These are phyloP conservation scores for Anoplophora glabripennis DNA, from an alignment of 1,140 invertebrate species.

Conservation along the genomic window DNA sequence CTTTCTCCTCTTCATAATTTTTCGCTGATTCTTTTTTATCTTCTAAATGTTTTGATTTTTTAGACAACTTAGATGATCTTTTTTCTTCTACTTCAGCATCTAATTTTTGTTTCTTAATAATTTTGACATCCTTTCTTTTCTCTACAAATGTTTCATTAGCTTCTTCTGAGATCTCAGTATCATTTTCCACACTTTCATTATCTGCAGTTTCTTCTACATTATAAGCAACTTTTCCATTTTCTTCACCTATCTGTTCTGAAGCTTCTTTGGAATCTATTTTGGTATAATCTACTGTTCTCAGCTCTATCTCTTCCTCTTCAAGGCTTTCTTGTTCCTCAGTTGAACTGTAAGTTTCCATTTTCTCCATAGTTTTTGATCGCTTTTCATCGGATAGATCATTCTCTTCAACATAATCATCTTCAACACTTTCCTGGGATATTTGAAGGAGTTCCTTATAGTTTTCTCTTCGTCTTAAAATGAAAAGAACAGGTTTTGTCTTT, in stretches of 20 bases:
- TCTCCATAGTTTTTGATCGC: not conserved
- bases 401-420: conserved; percentile 13
- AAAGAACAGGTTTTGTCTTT: conserved; percentile 75
- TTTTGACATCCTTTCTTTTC: no score
- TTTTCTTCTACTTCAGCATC: not conserved
- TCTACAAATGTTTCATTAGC: not conserved
- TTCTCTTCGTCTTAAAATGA: conserved; percentile 65
- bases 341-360: not conserved
- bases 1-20: conserved; percentile 5
- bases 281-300: not conserved
- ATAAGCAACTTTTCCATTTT: not conserved
- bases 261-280: not conserved
- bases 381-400: not conserved
- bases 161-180: not conserved
- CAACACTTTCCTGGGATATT: conserved; percentile 16
- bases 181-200: not conserved
- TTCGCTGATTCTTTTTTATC: not conserved
- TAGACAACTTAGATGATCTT: not conserved
- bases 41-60: not conserved
- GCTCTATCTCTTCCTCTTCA: not conserved
- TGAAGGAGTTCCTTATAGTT: conserved; percentile 41
- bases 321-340: not conserved
- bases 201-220: conserved; percentile 1
- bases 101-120: not conserved
- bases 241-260: not conserved